Evolutionary conservation across 2,888 invertebrate genomes (phyloP).

Genomic region (Kryphioiulus occultus): DNA sequence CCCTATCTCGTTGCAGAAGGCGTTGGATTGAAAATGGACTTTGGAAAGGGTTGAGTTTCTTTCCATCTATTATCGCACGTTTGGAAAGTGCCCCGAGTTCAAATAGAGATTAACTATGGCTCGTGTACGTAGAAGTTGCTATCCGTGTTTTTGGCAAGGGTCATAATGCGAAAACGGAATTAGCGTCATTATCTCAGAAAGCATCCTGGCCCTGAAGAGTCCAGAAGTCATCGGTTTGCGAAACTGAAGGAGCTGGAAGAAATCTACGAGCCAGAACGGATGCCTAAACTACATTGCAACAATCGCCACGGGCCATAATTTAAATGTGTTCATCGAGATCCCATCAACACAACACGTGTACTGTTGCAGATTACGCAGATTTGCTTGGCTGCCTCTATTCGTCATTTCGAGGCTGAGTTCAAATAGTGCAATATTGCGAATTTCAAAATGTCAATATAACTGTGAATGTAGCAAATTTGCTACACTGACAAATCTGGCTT

Average conservation of each 20-base stretch:
- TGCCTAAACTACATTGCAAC: neutral
- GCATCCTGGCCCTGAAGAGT: conserved; percentile 23
- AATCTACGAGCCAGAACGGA: neutral
- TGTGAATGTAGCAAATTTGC: too few species aligned
- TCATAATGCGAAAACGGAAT: conserved; percentile 8
- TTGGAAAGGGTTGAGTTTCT: neutral
- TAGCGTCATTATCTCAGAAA: conserved; percentile 16
- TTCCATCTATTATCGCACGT: neutral
- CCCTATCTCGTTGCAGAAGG: neutral
- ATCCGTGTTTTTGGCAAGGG: neutral
- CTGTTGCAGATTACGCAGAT: neutral
- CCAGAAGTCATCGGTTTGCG: neutral
- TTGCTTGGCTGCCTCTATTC: neutral
- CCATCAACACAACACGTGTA: neutral
- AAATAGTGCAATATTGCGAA: neutral
- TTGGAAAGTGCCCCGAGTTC: neutral
- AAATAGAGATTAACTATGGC: neutral
- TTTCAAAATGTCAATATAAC: too few species aligned
- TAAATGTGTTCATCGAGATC: neutral
- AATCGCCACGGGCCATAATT: neutral
- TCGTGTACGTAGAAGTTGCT: neutral
- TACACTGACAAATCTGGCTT: too few species aligned
- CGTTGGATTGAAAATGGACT: neutral
- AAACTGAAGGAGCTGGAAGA: neutral
- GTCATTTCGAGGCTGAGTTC: neutral